Evolutionary conservation across 2,113 vertebrate species (phyloP), one percentile per base, ranked within the genome.

Genomic region (Thymallus thymallus): DNA sequence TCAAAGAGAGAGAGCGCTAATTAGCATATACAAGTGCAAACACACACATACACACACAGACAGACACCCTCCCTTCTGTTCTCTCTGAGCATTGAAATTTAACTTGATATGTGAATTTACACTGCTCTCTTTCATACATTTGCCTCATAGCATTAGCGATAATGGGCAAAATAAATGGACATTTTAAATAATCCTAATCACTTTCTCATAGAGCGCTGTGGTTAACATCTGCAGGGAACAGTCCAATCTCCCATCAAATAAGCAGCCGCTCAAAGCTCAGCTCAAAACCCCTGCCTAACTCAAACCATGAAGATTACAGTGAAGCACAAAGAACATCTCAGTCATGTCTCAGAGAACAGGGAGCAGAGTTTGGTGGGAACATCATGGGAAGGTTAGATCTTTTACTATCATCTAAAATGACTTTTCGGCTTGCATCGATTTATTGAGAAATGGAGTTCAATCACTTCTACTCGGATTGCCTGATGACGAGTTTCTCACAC

Each of bases 151-250:
- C 61, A 23, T 72, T 75, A 13, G 3, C 3, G 76, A 86, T 87
- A 87, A 86, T 85, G 71, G 79, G 77, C 24, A 76, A 84, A 82
- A 85, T 85, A 81, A 85, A 87, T 69, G 84, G 68, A 83, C 83
- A 78, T 89, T 89, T 83, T n/a, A 81, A 87, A 88, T 86, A 86
- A 89, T 85, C 81, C 76, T 85, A 86, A 90, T 89, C 81, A 4
- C 66, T 84, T 82, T 78, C 45, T 72, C 48, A 20, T 26, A 69
- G 72, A 80, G 68, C 74, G 32, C 72, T 68, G 69, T 74, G 76
- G 76, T 77, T 73, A 70, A 80, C 35, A 77, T 88, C 82, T 87
- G 60, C 66, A 69, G n/a, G 24, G 66, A 75, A 82, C 23, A 3
- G 56, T 23, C 56, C 22, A 60, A 60, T 60, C 56, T 60, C 56